phyloP scores from a whole-genome alignment of 2,113 vertebrate species.

The Tursiops truncatus region DNA sequence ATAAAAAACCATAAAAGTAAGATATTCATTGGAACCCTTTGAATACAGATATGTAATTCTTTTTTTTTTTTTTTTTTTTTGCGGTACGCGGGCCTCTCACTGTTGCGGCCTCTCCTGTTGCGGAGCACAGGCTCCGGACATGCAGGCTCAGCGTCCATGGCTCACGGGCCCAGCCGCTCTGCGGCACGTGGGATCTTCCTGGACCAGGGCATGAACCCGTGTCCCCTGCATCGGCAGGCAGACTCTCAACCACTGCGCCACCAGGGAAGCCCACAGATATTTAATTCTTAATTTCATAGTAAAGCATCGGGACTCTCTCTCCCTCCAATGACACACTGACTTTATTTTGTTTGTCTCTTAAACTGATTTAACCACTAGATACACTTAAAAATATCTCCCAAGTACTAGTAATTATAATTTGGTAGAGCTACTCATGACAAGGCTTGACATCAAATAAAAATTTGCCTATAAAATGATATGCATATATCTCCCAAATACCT shows the following conservation, averaged over 20 bases:
- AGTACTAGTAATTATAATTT: conserved; percentile 34
- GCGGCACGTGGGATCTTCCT: too few species aligned
- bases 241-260: too few species aligned
- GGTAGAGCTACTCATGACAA: not conserved
- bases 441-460: conserved; percentile 49
- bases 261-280: not conserved
- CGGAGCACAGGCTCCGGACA: too few species aligned
- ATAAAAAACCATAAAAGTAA: conserved; percentile 50
- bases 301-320: not conserved
- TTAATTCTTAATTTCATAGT: conserved; percentile 36
- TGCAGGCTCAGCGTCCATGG: too few species aligned
- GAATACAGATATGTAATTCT: not conserved
- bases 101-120: too few species aligned
- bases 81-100: too few species aligned
- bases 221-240: too few species aligned
- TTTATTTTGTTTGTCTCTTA: conserved; percentile 53
- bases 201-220: too few species aligned
- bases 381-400: not conserved
- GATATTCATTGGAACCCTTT: conserved; percentile 8
- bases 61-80: not conserved
- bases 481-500: conserved; percentile 4
- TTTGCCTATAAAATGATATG: conserved; percentile 43
- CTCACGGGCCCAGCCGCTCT: too few species aligned
- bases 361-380: conserved; percentile 27
- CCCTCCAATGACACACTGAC: not conserved